Evolutionary conservation across 2,888 invertebrate species (phyloP), one percentile per base, ranked within the genome.

Genomic region (Polydrusus pterygomalis): DNA sequence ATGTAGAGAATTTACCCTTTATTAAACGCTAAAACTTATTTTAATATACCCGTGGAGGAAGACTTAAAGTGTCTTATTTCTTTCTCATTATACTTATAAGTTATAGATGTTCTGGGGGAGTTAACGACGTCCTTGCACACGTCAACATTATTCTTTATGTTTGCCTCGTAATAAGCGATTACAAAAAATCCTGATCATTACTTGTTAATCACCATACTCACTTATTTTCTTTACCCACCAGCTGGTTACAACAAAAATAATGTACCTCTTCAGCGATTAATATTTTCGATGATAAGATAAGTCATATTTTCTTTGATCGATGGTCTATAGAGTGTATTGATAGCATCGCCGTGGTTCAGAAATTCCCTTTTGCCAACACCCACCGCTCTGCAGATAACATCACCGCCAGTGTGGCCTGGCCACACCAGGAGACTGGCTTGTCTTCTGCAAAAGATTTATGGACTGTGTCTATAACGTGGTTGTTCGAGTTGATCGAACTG

Each of bases 331-430:
- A 30, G 25, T 54, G 30, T 30, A 17, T 70, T 62, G 70, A 70
- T 70, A 70, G 30, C 43, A 43, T 20, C 47, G 70, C 45, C 60
- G 20, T 58, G 34, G 54, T 15, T 70, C 34, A 18, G 10, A 47
- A 20, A 20, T 45, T 70, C 47, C 15, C 60, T 60, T 62, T 56
- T 47, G 60, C 45, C 47, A 58, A 70, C 70, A 70, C 70, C 70
- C 60, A 70, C 70, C 70, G 70, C 60, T 62, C 34, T 58, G 70
- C 60, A 70, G 70, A 62, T 70, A 70, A 10, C 11, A 70, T 70
- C 60, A 38, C 60, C 63, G 70, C 63, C 63, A 40, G 70, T 70
- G 70, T 70, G 70, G 70, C 70, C 70, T 10, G 70, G 51, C 70
- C 70, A 70, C 70, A 70, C 70, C 63, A 70, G 63, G 45, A 63